Base-by-base conservation (phyloP, 2,888 invertebrate genomes). In the Yponomeuta cagnagella region DNA sequence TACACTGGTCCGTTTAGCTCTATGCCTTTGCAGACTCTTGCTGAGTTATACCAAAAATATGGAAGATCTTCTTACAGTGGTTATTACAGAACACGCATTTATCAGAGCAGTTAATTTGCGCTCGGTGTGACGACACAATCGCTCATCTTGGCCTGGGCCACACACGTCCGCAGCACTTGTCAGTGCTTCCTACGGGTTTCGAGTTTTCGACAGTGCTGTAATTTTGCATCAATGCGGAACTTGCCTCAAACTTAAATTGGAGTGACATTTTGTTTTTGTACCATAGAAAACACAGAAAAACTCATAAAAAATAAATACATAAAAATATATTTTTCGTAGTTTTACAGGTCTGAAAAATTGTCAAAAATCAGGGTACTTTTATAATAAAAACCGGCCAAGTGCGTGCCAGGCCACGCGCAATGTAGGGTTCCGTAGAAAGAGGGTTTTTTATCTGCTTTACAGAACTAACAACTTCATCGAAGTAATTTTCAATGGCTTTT, bases 81-180 rank as follows among this genome's bases (percentile, higher is more conserved):
- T 80, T 75, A 73, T 75, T 74, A 80, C 82, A 82, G 80, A 77
- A 75, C 77, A 81, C 81, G 85, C 85, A 89, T 89, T 89, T 86
- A 88, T 90, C 90, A 90, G 87, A 83, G 83, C 83, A 89, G 88
- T 89, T 90, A 90, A 90, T 90, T 90, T 90, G 88, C 81, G 82
- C 88, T 85, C 87, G 86, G 15, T 15, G 87, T 86, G 86, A 87
- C 83, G 83, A 82, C 83, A 87, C 81, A 88, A 91, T 90, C 90
- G 83, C 88, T 90, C 90, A 90, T 90, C 84, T 70, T 52, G 63
- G 43, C 52, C 64, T 68, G 63, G 48, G 15, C 52, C 15, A 58
- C 52, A 58, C 52, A 58, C 52, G 66, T 71, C 71, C 30, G 64
- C 64, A 70, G 43, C 64, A 71, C 67, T 30, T 67, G 67, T 43